A percentile compares a stretch with the other conserved stretches of the same genome.
These are phyloP conservation scores for Drosophila aldrichi DNA, from an alignment of 2,888 invertebrate genomes.

Conservation along the genomic window DNA sequence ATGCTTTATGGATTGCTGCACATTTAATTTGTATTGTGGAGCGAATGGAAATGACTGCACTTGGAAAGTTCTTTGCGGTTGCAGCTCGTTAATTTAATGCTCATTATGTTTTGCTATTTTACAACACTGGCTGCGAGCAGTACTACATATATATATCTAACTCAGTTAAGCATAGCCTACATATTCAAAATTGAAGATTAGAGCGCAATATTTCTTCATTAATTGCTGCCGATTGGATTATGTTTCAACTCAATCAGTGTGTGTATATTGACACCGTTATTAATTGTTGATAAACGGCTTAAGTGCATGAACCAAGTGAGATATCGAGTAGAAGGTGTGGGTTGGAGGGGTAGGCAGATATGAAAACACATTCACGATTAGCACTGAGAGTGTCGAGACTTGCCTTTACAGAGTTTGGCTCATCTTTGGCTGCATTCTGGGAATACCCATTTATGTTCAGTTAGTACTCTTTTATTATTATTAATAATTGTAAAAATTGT, in stretches of 20 bases:
- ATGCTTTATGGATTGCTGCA: constrained; percentile 58
- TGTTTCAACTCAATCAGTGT: background rate
- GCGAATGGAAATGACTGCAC: constrained; percentile 38
- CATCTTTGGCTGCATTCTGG: background rate
- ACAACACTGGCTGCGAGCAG: background rate
- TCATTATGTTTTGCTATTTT: constrained; percentile 14
- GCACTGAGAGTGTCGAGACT: too few relatives aligned
- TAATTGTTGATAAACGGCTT: constrained; percentile 1
- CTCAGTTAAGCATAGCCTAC: background rate
- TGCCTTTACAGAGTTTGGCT: too few relatives aligned
- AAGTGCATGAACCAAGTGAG: background rate
- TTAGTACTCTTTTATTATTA: background rate
- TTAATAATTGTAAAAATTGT: too few relatives aligned
- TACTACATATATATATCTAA: too few relatives aligned
- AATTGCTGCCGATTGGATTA: constrained; percentile 19
- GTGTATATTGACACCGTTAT: background rate
- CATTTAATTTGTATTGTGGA: constrained; percentile 53
- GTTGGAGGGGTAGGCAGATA: too few relatives aligned
- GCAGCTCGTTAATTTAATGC: constrained; percentile 31
- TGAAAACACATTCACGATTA: too few relatives aligned
- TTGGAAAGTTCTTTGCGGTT: background rate
- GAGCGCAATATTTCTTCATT: constrained; percentile 2
- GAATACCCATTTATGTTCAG: background rate
- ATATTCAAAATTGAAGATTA: constrained; percentile 20
- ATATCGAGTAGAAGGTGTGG: background rate